phyloP scores from a whole-genome alignment of 2,797 vertebrate genomes.

The Centropyge bicolor region DNA sequence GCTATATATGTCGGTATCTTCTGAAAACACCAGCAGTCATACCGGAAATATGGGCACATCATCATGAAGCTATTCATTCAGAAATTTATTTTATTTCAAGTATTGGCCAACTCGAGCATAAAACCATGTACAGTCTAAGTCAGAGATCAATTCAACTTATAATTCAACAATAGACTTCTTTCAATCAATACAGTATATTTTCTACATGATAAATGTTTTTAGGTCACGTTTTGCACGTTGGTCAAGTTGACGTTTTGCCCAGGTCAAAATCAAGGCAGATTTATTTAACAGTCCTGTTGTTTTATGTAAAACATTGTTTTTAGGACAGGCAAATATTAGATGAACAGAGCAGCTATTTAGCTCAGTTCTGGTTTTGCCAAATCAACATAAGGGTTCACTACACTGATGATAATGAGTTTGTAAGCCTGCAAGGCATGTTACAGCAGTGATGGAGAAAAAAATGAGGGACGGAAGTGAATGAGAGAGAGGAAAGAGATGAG shows the following conservation, averaged over 20 bases:
- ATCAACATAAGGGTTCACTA: constrained; percentile 24
- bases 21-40: neutral
- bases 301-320: constrained; percentile 3
- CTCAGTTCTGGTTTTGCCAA: constrained; percentile 30
- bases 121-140: neutral
- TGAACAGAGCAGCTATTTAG: constrained; percentile 23
- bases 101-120: neutral
- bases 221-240: no score
- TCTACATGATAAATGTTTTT: neutral
- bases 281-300: neutral
- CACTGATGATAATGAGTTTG: constrained; percentile 45
- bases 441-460: constrained; percentile 22
- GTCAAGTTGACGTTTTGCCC: neutral
- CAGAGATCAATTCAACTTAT: neutral
- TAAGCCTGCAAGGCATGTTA: constrained; percentile 28
- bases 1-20: neutral
- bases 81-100: neutral
- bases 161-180: constrained; percentile 19
- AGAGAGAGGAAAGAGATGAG: constrained; percentile 16
- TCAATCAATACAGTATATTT: neutral
- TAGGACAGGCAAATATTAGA: neutral
- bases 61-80: neutral
- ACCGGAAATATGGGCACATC: neutral
- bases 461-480: constrained; percentile 20
- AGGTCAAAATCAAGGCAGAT: constrained; percentile 2